Conservation (phyloP, 2,113 vertebrate species). For the Phylloscopus whistleri region DNA sequence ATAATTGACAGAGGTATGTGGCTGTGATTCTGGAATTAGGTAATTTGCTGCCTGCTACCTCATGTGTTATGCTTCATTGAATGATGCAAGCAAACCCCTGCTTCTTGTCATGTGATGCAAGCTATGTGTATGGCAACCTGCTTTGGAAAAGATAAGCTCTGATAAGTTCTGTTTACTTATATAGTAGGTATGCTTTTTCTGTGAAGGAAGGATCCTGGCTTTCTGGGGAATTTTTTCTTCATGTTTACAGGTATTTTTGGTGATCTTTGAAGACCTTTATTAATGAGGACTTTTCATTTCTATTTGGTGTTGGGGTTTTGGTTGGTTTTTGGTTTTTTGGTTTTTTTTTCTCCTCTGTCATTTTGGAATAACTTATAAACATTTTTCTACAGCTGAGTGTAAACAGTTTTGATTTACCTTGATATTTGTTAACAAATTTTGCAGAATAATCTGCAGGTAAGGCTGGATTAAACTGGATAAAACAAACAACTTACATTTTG, state of each 20-base stretch:
- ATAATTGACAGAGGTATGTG: neutral
- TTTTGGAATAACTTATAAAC: neutral
- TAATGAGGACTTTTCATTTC: neutral
- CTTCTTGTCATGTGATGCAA: neutral
- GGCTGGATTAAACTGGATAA: neutral
- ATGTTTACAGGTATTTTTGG: neutral
- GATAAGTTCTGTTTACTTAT: neutral
- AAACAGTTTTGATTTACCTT: neutral
- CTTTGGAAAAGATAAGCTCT: neutral
- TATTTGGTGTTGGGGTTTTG: neutral
- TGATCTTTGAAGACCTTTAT: neutral
- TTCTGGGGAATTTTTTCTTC: neutral
- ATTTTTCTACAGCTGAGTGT: neutral
- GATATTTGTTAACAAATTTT: neutral
- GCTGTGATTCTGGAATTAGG: neutral
- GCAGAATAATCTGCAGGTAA: neutral
- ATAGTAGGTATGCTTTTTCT: neutral
- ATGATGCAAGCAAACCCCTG: neutral
- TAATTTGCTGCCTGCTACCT: neutral
- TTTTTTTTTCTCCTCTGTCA: fast-evolving
- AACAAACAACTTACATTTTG: neutral
- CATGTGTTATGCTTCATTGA: neutral
- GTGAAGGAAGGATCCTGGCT: neutral
- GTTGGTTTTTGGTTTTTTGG: too few species aligned
- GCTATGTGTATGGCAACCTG: neutral